A percentile compares a stretch with the other conserved stretches of the same genome.
These are phyloP conservation scores for Pogonomyrmex barbatus DNA, from an alignment of 1,140 invertebrate genomes.

Conservation along the genomic window DNA sequence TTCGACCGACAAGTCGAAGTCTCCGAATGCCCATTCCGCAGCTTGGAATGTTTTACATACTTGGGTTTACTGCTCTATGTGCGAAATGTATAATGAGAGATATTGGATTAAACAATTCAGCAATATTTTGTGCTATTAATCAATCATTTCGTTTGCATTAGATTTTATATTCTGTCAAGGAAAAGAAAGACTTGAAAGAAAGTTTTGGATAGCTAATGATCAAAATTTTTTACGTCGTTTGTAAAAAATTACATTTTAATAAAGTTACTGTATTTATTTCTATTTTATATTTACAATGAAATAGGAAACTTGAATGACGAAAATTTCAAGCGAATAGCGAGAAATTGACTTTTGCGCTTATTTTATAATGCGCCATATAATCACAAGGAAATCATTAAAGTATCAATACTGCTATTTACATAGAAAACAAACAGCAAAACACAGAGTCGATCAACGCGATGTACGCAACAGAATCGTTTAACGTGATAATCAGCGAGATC, in stretches of 20 bases:
- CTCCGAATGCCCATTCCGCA: slow-evolving; percentile 20
- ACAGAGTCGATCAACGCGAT: background rate
- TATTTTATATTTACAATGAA: background rate
- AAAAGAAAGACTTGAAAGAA: background rate
- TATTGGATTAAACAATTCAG: background rate
- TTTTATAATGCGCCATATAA: background rate
- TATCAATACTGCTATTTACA: slow-evolving; percentile 37
- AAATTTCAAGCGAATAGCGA: background rate
- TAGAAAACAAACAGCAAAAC: slow-evolving; percentile 15
- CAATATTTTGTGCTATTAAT: background rate
- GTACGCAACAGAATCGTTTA: slow-evolving; percentile 20
- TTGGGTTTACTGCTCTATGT: slow-evolving; percentile 18
- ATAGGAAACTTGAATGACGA: background rate
- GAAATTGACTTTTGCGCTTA: slow-evolving; percentile 8
- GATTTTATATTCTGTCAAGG: background rate
- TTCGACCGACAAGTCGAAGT: slow-evolving; percentile 22
- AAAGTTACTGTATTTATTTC: background rate
- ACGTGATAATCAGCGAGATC: slow-evolving; percentile 43
- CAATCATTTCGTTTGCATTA: background rate
- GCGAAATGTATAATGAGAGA: slow-evolving; percentile 23
- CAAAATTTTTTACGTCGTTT: background rate
- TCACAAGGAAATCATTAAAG: background rate
- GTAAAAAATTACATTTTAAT: background rate
- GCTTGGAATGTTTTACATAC: slow-evolving; percentile 43
- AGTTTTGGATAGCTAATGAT: background rate